Evolutionary conservation across 2,888 invertebrate species (phyloP), one percentile per base, ranked within the genome.

Genomic region (Noctua janthe): DNA sequence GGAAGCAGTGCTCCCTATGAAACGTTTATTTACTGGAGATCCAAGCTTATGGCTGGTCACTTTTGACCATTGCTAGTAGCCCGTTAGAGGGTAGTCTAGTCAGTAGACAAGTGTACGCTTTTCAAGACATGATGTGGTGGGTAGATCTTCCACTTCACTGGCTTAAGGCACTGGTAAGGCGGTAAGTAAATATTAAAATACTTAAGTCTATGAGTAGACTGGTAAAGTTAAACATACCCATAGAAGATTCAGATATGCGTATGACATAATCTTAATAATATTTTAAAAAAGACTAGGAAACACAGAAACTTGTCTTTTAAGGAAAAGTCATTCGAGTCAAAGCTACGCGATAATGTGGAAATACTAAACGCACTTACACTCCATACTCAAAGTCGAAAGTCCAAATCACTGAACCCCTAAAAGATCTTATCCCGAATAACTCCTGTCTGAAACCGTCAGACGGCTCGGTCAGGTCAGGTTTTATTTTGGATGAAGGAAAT

Each of bases 271-370:
- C 77, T 67, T 83, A 83, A 86, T 71, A 67, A 73, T 77, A 64
- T 47, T 69, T 17, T 35, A 67, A 70, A 76, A 78, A 56, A 81
- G 85, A 85, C 88, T 88, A 89, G 89, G 80, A 75, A 79, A 23
- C 47, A 74, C 64, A 62, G 47, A 62, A 74, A 83, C 49, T 86
- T n/a, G 59, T 54, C 49, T 39, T 59, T 49, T 71, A 17, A 49
- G 35, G 23, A 49, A 85, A n/a, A 39, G 29, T 8, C 39, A 43
- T 74, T 71, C 29, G n/a, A 62, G 47, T 23, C 10, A 54, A 23
- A 69, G 29, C 54, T 56, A 72, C 43, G 54, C 15, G 59, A 59
- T 8, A 49, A 39, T 64, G 51, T 51, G 39, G 49, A n/a, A 64
- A 47, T 62, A 35, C 4, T 15, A 15, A 10, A n/a, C 10, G 17